Conservation (phyloP, 2,888 invertebrate species). For the Dolichopus griseipennis region DNA sequence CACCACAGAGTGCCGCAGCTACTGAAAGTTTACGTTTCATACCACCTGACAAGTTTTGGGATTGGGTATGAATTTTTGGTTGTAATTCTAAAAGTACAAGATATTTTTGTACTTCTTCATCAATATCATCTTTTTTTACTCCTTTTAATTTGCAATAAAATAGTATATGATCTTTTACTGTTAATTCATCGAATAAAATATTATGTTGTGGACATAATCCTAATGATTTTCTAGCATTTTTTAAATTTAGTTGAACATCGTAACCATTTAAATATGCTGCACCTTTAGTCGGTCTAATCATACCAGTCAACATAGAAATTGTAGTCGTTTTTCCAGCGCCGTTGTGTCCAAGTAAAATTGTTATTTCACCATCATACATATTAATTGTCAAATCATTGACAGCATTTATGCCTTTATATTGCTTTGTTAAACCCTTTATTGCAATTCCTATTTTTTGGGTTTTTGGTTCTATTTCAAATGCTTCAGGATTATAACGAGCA, state of each 20-base stretch:
- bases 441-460: conserved; percentile 46
- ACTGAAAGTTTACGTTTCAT: conserved; percentile 70
- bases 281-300: conserved; percentile 58
- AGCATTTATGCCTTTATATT: conserved; percentile 49
- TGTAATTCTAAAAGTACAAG: conserved; percentile 49
- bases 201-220: conserved; percentile 83
- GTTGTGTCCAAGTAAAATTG: conserved; percentile 65
- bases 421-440: conserved; percentile 55
- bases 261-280: conserved; percentile 64
- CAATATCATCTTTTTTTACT: conserved; percentile 51
- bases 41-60: conserved; percentile 61
- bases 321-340: conserved; percentile 93
- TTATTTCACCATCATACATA: conserved; percentile 83
- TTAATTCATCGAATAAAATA: conserved; percentile 71
- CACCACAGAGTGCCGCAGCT: conserved; percentile 66
- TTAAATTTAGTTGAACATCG: conserved; percentile 56
- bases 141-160: conserved; percentile 73
- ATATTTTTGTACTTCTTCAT: conserved; percentile 51
- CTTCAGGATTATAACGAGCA: neutral
- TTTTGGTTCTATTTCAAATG: conserved; percentile 44
- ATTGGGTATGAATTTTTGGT: conserved; percentile 53
- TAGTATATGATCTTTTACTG: conserved; percentile 71
- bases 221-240: conserved; percentile 57
- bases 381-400: conserved; percentile 63
- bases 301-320: conserved; percentile 84